A percentile compares a stretch with the other conserved stretches of the same genome.
Evolutionary conservation across 2,797 vertebrate genomes (phyloP).

Genomic region (Rachycentron canadum): DNA sequence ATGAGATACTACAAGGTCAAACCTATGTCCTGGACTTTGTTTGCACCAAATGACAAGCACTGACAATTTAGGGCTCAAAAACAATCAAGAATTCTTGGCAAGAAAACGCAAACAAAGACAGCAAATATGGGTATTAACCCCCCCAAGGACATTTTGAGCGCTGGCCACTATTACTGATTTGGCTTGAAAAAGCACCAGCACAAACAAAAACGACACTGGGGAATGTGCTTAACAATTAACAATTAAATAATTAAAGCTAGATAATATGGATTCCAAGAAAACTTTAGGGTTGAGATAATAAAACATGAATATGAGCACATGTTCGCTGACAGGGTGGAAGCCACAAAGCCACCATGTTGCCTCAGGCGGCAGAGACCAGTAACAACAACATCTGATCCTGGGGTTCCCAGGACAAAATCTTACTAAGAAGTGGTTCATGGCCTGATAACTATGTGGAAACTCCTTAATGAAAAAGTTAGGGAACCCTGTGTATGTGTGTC

Average conservation of each 20-base stretch:
- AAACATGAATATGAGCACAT: conserved; percentile 42
- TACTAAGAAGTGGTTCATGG: conserved; percentile 15
- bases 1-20: not conserved
- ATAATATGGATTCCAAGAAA: conserved; percentile 9
- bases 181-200: not conserved
- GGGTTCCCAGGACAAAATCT: conserved; percentile 20
- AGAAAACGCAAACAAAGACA: conserved; percentile 6
- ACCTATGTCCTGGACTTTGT: not conserved
- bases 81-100: not conserved
- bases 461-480: conserved; percentile 39
- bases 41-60: not conserved
- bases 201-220: not conserved
- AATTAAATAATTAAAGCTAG: conserved; percentile 10
- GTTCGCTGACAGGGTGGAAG: conserved; percentile 14
- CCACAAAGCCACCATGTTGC: conserved; percentile 17
- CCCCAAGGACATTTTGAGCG: not conserved
- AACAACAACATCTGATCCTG: conserved; percentile 10
- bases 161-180: conserved; percentile 22
- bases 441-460: conserved; percentile 32
- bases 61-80: not conserved
- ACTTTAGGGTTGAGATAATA: conserved; percentile 26
- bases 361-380: conserved; percentile 22
- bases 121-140: conserved; percentile 10
- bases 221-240: conserved; percentile 13
- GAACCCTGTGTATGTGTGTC: conserved; percentile 34